These are phyloP conservation scores for Tonatia bakeri DNA, from an alignment of 2,113 vertebrate genomes.

Conservation along the genomic window DNA sequence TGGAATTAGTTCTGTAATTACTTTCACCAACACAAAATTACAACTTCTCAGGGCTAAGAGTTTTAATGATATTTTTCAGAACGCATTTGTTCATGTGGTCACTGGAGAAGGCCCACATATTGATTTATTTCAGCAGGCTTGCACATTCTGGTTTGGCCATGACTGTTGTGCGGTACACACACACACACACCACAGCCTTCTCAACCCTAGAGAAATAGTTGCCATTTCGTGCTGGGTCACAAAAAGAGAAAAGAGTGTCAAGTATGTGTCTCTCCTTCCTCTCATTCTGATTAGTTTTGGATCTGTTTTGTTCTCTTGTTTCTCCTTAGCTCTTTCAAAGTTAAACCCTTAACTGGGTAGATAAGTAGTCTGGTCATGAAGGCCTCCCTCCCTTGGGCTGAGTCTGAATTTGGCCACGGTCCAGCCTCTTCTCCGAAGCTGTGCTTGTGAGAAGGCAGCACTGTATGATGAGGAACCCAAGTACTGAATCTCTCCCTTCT, in stretches of 20 bases:
- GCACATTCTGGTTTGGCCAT: neutral
- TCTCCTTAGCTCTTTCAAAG: neutral
- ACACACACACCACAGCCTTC: neutral
- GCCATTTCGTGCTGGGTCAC: neutral
- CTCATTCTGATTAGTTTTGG: neutral
- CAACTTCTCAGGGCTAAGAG: conserved; percentile 33
- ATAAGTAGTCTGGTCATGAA: too few species aligned
- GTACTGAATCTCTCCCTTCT: neutral
- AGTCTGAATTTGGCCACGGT: too few species aligned
- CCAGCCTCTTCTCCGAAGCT: neutral
- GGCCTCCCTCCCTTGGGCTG: neutral
- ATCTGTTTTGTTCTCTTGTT: neutral
- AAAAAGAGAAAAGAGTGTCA: neutral
- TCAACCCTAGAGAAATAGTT: neutral
- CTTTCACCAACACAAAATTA: conserved; percentile 25
- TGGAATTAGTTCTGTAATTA: conserved; percentile 49
- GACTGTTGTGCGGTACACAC: neutral
- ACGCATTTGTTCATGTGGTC: conserved; percentile 24
- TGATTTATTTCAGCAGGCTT: conserved; percentile 29
- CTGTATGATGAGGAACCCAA: neutral
- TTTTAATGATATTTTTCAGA: conserved; percentile 60
- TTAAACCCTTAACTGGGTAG: neutral
- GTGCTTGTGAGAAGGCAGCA: neutral
- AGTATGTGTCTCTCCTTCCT: neutral
- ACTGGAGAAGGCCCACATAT: neutral